A percentile compares a stretch with the other conserved stretches of the same genome.
Conservation (phyloP, 2,113 vertebrate species). For the Serilophus lunatus region DNA sequence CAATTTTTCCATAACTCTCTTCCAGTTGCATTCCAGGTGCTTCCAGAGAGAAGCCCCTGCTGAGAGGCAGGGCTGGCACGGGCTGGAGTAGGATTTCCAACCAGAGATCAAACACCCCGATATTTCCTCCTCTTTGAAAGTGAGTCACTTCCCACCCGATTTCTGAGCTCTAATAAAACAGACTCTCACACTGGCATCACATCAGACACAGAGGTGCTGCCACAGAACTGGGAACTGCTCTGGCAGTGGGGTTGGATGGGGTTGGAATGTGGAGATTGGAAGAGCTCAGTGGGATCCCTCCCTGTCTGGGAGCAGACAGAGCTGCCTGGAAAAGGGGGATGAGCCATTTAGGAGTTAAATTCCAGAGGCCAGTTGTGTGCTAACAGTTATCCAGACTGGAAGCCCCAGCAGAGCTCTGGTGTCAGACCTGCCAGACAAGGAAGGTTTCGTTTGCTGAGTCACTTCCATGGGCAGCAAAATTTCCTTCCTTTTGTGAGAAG, state of each 20-base stretch:
- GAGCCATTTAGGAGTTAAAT: neutral
- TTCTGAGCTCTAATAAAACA: neutral
- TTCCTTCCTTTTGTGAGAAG: neutral
- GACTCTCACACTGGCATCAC: neutral
- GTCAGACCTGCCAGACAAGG: neutral
- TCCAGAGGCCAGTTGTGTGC: neutral
- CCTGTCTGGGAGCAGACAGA: neutral
- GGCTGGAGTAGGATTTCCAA: neutral
- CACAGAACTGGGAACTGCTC: neutral
- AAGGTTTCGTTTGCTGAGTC: neutral
- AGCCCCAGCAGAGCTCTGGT: neutral
- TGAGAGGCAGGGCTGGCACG: neutral
- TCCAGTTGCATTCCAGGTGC: neutral
- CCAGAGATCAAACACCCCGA: neutral
- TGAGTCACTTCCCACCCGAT: neutral
- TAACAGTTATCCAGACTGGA: neutral
- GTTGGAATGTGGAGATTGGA: neutral
- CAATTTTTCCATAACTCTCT: neutral
- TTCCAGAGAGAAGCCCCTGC: neutral
- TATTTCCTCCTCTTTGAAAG: neutral
- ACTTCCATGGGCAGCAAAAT: neutral
- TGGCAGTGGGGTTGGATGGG: neutral
- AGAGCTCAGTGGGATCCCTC: neutral
- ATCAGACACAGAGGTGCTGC: neutral
- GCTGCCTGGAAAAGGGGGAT: neutral